Conservation (phyloP, 2,888 invertebrate genomes). For the Graphium colonna region DNA sequence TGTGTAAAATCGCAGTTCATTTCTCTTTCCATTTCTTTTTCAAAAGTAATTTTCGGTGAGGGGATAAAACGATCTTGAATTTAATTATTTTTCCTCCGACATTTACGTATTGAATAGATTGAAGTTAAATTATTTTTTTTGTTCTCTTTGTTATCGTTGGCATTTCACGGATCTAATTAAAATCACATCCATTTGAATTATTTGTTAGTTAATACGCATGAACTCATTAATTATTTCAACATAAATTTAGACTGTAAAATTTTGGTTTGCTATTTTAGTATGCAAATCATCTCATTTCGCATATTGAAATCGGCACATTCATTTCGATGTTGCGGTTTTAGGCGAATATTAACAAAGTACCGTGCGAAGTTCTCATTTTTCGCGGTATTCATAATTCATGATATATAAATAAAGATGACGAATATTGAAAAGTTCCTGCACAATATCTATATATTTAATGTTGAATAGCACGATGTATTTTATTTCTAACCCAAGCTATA, state of each 20-base stretch:
- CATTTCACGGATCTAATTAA: no score
- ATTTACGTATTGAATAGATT: slow-evolving; percentile 5
- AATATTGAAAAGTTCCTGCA: no score
- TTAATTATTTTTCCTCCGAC: slow-evolving; percentile 17
- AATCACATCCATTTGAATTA: no score
- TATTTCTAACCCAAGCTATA: no score
- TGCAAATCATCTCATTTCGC: background rate
- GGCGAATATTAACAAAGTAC: background rate
- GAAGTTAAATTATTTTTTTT: background rate
- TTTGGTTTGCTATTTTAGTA: background rate
- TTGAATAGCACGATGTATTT: no score
- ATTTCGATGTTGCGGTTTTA: background rate
- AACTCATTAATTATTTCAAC: no score
- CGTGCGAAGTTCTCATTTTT: background rate
- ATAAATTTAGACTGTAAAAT: no score
- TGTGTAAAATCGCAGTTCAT: slow-evolving; percentile 43
- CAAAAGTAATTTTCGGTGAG: slow-evolving; percentile 34
- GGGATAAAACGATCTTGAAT: slow-evolving; percentile 22
- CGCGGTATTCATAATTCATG: background rate
- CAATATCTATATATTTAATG: no score
- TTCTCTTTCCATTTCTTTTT: slow-evolving; percentile 44
- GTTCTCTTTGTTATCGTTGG: background rate
- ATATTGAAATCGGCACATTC: background rate
- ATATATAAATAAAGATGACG: no score
- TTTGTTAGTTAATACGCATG: no score